Evolutionary conservation across 1,140 invertebrate species (phyloP).

Genomic region (Heterodera carotae): DNA sequence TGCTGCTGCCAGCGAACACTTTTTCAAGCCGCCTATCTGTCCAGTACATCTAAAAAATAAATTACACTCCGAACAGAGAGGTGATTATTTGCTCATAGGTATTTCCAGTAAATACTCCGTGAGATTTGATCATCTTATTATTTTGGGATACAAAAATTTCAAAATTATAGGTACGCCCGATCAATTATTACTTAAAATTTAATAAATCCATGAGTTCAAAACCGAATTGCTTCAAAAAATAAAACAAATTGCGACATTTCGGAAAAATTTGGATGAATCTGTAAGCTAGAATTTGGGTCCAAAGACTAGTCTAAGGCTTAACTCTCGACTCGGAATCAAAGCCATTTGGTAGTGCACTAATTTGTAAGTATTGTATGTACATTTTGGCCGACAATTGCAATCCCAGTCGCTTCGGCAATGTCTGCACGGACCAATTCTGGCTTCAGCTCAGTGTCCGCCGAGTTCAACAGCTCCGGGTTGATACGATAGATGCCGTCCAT

Average conservation of each 20-base stretch:
- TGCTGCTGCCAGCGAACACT: conserved; percentile 73
- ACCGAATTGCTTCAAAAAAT: too few relatives aligned
- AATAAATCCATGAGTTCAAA: too few relatives aligned
- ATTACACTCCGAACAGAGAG: not conserved
- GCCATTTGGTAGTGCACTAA: too few relatives aligned
- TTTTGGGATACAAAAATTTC: too few relatives aligned
- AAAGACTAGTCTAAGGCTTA: too few relatives aligned
- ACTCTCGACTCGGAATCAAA: too few relatives aligned
- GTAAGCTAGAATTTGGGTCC: too few relatives aligned
- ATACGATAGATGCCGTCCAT: conserved; percentile 75
- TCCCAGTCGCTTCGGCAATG: conserved; percentile 82
- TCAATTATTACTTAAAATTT: too few relatives aligned
- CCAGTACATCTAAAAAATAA: conserved; percentile 79
- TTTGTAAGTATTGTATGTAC: not conserved
- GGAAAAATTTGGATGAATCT: too few relatives aligned
- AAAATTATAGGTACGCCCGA: too few relatives aligned
- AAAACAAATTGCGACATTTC: too few relatives aligned
- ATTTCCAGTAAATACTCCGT: not conserved
- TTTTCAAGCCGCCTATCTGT: conserved; percentile 88
- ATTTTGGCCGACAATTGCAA: conserved; percentile 74
- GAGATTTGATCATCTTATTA: too few relatives aligned
- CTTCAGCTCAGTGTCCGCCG: conserved; percentile 50
- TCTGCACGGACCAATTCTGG: conserved; percentile 78
- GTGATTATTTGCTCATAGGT: not conserved
- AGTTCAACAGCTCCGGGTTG: conserved; percentile 22